Conservation (phyloP, 2,888 invertebrate species). For the Calameuta pallipes region DNA sequence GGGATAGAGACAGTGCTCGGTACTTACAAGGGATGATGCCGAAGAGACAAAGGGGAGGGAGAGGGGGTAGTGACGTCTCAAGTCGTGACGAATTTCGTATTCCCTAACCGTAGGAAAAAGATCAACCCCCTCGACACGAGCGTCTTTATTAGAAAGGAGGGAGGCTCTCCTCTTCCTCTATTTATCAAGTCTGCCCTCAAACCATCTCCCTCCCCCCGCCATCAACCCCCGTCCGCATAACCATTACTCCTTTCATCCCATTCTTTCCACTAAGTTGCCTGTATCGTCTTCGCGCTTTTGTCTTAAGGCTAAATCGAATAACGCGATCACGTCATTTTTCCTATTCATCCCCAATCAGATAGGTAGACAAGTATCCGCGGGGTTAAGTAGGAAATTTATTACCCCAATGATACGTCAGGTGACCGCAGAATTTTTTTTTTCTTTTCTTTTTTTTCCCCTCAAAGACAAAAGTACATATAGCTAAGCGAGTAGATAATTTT, state of each 20-base stretch:
- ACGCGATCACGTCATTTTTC: neutral
- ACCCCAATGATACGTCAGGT: neutral
- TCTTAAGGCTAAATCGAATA: neutral
- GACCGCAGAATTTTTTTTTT: conserved; percentile 10
- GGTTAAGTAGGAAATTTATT: neutral
- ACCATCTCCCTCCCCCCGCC: conserved; percentile 31
- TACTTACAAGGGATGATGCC: neutral
- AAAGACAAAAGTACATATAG: neutral
- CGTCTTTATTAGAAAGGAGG: conserved; percentile 65
- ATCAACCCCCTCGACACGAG: conserved; percentile 63
- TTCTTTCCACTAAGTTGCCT: conserved; percentile 32
- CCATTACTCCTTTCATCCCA: conserved; percentile 28
- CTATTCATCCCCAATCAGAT: neutral
- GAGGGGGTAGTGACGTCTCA: conserved; percentile 37
- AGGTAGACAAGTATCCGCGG: neutral
- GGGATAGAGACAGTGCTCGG: neutral
- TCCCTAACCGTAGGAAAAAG: conserved; percentile 55
- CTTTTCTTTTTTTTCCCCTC: neutral
- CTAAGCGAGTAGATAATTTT: neutral
- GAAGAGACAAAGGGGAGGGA: neutral
- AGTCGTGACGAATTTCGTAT: conserved; percentile 60
- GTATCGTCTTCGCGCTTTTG: neutral
- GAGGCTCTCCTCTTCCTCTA: conserved; percentile 47
- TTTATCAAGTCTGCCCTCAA: conserved; percentile 57
- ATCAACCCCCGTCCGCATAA: neutral